phyloP scores from a whole-genome alignment of 2,888 invertebrate genomes.

The Polyommatus iphigenia region DNA sequence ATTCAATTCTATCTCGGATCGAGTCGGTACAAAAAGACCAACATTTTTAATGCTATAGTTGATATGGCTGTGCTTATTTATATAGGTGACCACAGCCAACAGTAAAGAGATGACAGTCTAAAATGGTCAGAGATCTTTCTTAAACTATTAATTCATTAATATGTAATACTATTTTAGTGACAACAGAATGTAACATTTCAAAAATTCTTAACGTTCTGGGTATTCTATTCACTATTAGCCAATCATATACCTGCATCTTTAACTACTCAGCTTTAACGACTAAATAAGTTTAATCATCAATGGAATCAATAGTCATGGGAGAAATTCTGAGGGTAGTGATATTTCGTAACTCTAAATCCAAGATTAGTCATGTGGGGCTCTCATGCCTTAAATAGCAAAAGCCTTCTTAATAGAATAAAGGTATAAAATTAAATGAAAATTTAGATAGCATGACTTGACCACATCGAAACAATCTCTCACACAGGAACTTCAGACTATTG shows the following conservation, averaged over 20 bases:
- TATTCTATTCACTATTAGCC: background rate
- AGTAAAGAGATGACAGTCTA: background rate
- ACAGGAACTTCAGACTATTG: background rate
- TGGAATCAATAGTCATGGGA: no score
- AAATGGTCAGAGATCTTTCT: background rate
- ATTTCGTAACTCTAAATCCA: no score
- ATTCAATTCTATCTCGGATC: constrained; percentile 40
- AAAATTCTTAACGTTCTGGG: background rate
- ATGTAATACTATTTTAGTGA: background rate
- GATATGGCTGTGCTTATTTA: constrained; percentile 10
- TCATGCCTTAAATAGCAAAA: background rate
- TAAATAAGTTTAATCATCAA: no score
- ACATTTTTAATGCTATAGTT: constrained; percentile 36
- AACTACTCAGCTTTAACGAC: background rate
- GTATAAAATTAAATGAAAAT: background rate
- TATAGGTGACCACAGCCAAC: background rate
- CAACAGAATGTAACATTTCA: background rate
- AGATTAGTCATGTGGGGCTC: background rate
- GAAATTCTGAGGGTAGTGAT: no score
- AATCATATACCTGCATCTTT: background rate
- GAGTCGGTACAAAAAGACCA: constrained; percentile 37
- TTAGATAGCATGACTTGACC: background rate
- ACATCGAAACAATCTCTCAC: background rate
- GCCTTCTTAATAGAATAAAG: background rate
- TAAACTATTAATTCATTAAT: no score